Evolutionary conservation across 2,888 invertebrate species (phyloP).

Genomic region (Boloria selene): DNA sequence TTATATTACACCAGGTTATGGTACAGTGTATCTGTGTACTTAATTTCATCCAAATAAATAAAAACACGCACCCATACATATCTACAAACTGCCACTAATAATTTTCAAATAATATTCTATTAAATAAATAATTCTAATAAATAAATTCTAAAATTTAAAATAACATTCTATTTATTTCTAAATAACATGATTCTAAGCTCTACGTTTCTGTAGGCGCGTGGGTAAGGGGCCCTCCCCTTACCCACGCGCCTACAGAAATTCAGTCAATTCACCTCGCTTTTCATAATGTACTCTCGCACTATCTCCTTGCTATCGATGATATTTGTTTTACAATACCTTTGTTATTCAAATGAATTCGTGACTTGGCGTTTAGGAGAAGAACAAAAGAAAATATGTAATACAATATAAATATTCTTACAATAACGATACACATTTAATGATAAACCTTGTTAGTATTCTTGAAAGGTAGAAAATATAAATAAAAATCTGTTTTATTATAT

Average conservation of each 20-base stretch:
- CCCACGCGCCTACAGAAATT: too few relatives aligned
- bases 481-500: too few relatives aligned
- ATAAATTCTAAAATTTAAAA: too few relatives aligned
- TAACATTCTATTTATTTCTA: neutral
- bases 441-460: neutral
- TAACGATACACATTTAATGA: neutral
- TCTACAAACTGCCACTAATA: too few relatives aligned
- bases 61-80: too few relatives aligned
- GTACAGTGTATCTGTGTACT: too few relatives aligned
- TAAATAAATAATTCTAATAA: too few relatives aligned
- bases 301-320: constrained; percentile 42
- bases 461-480: neutral
- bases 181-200: constrained; percentile 43
- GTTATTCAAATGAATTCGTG: constrained; percentile 26
- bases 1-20: too few relatives aligned
- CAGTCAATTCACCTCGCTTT: constrained; percentile 43
- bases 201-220: constrained; percentile 48
- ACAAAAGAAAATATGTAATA: constrained; percentile 2
- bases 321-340: constrained; percentile 37
- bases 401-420: neutral
- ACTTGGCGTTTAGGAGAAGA: constrained; percentile 3
- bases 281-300: constrained; percentile 33
- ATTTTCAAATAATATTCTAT: too few relatives aligned
- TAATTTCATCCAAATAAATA: too few relatives aligned
- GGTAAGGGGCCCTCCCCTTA: too few relatives aligned